Conservation (phyloP, 2,888 invertebrate species). For the Chrysotoxum bicinctum region DNA sequence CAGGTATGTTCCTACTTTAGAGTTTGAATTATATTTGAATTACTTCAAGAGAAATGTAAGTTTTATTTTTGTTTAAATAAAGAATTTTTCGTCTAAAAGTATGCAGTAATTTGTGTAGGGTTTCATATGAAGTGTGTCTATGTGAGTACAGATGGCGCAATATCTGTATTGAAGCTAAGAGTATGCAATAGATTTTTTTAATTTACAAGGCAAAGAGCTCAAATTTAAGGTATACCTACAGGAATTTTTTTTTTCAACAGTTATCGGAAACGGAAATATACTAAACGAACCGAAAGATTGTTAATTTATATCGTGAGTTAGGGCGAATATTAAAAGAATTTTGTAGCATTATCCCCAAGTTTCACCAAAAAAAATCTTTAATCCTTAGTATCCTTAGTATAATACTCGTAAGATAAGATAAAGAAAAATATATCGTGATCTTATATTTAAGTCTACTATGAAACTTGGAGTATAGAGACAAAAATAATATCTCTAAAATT, state of each 20-base stretch:
- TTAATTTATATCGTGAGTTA: not conserved
- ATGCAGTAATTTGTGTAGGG: constrained; percentile 5
- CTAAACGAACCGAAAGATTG: too few relatives aligned
- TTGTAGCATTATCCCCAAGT: too few relatives aligned
- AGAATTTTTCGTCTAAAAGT: not conserved
- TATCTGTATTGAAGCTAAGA: not conserved
- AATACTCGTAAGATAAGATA: too few relatives aligned
- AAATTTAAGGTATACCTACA: not conserved
- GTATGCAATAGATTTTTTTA: not conserved
- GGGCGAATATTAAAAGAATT: not conserved
- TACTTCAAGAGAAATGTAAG: not conserved
- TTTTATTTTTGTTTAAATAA: not conserved
- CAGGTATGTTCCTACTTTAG: constrained; percentile 48
- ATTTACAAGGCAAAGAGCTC: not conserved
- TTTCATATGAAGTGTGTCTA: not conserved
- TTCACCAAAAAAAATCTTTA: too few relatives aligned
- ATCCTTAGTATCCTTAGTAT: too few relatives aligned
- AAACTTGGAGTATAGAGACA: too few relatives aligned
- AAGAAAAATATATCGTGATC: too few relatives aligned
- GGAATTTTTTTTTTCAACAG: not conserved
- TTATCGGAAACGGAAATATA: not conserved
- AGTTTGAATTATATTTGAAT: not conserved
- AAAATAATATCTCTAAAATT: too few relatives aligned
- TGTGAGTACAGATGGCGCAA: not conserved
- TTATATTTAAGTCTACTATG: too few relatives aligned